Evolutionary conservation across 2,113 vertebrate genomes (phyloP), one percentile per base, ranked within the genome.

Genomic region (Clinocottus analis): DNA sequence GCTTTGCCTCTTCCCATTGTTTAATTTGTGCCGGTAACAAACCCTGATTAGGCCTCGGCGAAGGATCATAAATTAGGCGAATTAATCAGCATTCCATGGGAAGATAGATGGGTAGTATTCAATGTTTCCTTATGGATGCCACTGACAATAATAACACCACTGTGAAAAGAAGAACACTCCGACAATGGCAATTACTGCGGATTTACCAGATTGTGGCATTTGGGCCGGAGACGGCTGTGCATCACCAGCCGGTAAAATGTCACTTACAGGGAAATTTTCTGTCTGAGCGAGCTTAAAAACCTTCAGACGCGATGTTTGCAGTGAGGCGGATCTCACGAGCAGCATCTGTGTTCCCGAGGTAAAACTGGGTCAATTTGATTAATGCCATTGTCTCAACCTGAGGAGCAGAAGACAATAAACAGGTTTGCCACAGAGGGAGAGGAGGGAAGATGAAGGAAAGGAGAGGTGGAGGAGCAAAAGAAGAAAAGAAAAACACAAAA

Each of bases 1-100:
- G 80, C 87, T 91, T 82, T 83, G 82, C 82, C 85, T 91, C 80
- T 75, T 90, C 83, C 83, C 85, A 82, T 90, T 90, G 89, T 93
- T 92, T 92, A 88, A 93, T 91, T 90, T 90, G 88, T 65, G 79
- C 88, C 72, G 83, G 88, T 91, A 90, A 90, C 89, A 88, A 92
- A 94, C 84, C 69, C 84, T 87, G 90, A 90, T 91, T 90, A 91
- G 83, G 62, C 75, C 60, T 72, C 78, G 11, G 83, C 56, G 77
- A 88, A 82, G 90, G 85, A 89, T 90, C 84, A 90, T 90, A 87
- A 90, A 92, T 91, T 86, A 92, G 87, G 45, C 77, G 82, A 90
- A 93, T 92, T 87, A 92, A 92, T 92, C 88, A 80, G 87, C 45
- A 61, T 66, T 79, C 69, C 81, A 79, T 17, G 35, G 60, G 33